These are phyloP conservation scores for Micronycteris hirsuta DNA, from an alignment of 2,113 vertebrate species.

Conservation along the genomic window DNA sequence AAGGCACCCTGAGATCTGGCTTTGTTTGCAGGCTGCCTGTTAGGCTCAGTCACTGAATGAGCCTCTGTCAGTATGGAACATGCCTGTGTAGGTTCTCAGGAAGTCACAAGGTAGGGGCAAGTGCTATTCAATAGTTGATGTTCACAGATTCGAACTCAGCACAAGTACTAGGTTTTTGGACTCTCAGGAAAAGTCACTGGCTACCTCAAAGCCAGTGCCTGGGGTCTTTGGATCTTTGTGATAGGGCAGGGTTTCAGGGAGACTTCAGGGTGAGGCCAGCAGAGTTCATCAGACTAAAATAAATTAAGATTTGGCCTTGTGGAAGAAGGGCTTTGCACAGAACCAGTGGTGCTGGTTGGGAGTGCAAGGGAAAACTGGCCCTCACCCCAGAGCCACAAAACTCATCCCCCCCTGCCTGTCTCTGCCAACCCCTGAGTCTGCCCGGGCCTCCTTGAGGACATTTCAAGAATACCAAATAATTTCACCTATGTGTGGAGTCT, in stretches of 20 bases:
- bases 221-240: background rate
- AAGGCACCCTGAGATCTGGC: background rate
- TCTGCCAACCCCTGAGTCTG: background rate
- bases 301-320: background rate
- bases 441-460: background rate
- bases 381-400: background rate
- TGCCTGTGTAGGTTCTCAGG: accelerated
- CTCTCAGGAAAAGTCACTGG: background rate
- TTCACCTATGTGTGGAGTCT: no score
- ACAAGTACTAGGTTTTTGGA: no score
- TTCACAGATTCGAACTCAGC: background rate
- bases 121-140: background rate
- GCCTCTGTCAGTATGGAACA: background rate
- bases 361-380: background rate
- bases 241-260: background rate
- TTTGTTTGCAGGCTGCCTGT: background rate
- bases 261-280: background rate
- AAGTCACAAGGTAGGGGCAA: background rate
- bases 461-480: background rate
- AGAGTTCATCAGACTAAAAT: background rate
- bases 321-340: background rate
- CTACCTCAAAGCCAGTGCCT: background rate
- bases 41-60: background rate
- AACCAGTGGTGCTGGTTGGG: background rate
- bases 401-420: background rate